These are phyloP conservation scores for Microctonus hyperodae DNA, from an alignment of 2,888 invertebrate genomes.

Conservation along the genomic window DNA sequence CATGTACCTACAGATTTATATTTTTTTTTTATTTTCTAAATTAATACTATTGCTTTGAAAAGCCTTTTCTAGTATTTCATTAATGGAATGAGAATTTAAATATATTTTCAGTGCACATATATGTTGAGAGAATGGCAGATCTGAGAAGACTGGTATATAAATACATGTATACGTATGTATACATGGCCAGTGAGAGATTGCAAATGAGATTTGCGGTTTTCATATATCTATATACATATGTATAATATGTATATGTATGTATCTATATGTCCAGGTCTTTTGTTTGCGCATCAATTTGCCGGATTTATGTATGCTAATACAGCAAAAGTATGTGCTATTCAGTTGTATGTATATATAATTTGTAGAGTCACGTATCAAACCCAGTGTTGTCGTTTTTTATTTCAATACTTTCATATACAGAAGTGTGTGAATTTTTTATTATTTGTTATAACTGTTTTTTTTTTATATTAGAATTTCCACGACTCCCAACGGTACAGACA, in stretches of 20 bases:
- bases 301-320: constrained; percentile 36
- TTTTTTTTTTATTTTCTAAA: no score
- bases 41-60: no score
- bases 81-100: no score
- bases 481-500: background rate
- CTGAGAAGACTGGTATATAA: no score
- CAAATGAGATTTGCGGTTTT: constrained; percentile 8
- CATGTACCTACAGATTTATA: no score
- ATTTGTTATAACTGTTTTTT: background rate
- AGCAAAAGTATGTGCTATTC: background rate
- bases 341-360: no score
- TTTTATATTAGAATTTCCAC: background rate
- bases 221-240: no score
- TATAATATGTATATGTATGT: no score
- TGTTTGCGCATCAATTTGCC: constrained; percentile 30
- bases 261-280: constrained; percentile 11
- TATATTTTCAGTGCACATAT: no score
- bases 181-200: background rate
- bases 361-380: no score
- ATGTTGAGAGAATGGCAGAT: no score
- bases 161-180: background rate
- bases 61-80: no score
- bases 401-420: background rate
- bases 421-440: background rate
- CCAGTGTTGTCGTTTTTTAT: background rate